Percentiles rank a stretch among this genome's conserved stretches.
These are phyloP conservation scores for Centrocercus urophasianus DNA, from an alignment of 2,113 vertebrate species.

Conservation along the genomic window DNA sequence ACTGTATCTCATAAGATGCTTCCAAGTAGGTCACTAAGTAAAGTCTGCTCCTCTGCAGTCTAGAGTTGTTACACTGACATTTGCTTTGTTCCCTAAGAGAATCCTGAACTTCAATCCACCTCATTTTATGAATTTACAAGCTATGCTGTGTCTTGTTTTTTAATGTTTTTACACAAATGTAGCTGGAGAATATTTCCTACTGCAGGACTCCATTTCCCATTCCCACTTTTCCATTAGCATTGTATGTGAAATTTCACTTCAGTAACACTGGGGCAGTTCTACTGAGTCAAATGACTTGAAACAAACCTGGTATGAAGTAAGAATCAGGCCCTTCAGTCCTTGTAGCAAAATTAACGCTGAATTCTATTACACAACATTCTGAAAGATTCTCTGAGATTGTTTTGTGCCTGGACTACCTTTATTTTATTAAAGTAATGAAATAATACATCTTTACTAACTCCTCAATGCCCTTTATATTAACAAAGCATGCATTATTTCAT, in stretches of 20 bases:
- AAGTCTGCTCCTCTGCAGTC: neutral
- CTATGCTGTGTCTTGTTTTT: neutral
- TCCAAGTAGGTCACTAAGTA: neutral
- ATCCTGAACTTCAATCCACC: neutral
- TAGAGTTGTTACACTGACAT: neutral
- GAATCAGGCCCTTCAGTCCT: neutral
- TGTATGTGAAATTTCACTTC: neutral
- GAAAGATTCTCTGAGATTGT: slow-evolving; percentile 40
- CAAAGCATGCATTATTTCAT: slow-evolving; percentile 81
- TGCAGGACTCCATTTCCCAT: neutral
- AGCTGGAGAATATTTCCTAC: neutral
- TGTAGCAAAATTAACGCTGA: neutral
- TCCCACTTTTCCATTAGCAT: neutral
- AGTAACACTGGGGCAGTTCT: neutral
- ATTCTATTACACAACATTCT: slow-evolving; percentile 3
- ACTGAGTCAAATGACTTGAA: neutral
- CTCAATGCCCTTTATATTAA: slow-evolving; percentile 78
- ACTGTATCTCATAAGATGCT: neutral
- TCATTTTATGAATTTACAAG: neutral
- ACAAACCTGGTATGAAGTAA: neutral
- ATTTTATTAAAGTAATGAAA: slow-evolving; percentile 78
- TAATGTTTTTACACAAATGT: neutral
- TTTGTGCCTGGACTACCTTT: slow-evolving; percentile 54
- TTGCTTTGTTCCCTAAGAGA: neutral
- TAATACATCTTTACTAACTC: slow-evolving; percentile 75